Percentiles rank a stretch among this genome's conserved stretches.
Evolutionary conservation across 2,888 invertebrate genomes (phyloP).

Genomic region (Lacanobia wlatinum): DNA sequence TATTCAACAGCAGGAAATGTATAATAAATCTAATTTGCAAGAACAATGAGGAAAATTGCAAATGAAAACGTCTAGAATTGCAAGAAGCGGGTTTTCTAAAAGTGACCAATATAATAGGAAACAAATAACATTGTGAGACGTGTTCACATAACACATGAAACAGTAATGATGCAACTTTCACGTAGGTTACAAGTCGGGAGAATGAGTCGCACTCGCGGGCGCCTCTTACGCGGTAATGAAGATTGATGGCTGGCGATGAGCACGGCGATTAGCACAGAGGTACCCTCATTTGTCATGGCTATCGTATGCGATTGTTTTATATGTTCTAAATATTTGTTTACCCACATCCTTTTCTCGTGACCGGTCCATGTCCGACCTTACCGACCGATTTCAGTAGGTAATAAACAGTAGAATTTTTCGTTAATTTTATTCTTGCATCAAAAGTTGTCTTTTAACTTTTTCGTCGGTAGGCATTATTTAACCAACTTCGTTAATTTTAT

Average conservation of each 20-base stretch:
- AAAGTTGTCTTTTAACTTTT: neutral
- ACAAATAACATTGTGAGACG: slow-evolving; percentile 60
- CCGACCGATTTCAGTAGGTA: neutral
- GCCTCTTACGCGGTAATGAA: slow-evolving; percentile 86
- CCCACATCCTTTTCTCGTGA: slow-evolving; percentile 10
- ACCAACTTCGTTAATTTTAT: too few species aligned
- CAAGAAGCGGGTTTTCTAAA: slow-evolving; percentile 8
- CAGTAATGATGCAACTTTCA: slow-evolving; percentile 87
- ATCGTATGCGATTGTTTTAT: slow-evolving; percentile 63
- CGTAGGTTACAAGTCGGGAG: slow-evolving; percentile 80
- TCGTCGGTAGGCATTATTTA: neutral
- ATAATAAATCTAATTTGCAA: neutral
- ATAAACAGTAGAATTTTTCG: neutral
- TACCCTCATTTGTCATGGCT: slow-evolving; percentile 74
- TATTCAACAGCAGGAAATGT: slow-evolving; percentile 2
- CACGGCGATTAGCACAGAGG: slow-evolving; percentile 76
- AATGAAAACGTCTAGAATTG: slow-evolving; percentile 15
- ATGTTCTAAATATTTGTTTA: slow-evolving; percentile 50
- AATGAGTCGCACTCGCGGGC: slow-evolving; percentile 81
- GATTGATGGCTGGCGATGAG: slow-evolving; percentile 85
- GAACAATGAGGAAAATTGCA: slow-evolving; percentile 19
- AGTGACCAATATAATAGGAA: slow-evolving; percentile 53
- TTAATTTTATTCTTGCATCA: neutral
- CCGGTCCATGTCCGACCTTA: neutral
- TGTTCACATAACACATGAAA: slow-evolving; percentile 70